Conservation (phyloP, 1,140 invertebrate genomes). For the Camponotus pennsylvanicus region DNA sequence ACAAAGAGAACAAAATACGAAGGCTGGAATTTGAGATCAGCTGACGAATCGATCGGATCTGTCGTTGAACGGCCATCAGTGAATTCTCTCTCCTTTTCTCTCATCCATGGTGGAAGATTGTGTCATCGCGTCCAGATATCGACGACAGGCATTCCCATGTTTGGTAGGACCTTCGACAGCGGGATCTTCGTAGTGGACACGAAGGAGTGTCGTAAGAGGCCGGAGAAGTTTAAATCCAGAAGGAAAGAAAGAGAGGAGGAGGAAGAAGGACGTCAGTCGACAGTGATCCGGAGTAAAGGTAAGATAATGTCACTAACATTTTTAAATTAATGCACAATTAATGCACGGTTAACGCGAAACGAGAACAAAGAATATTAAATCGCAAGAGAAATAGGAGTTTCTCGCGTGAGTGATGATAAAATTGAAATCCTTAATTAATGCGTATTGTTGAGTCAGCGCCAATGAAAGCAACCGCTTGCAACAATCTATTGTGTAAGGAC, state of each 20-base stretch:
- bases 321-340: constrained; percentile 23
- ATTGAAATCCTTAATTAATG: constrained; percentile 11
- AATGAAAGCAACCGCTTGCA: constrained; percentile 36
- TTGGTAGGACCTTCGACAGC: constrained; percentile 49
- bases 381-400: neutral
- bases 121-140: constrained; percentile 54
- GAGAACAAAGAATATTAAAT: no score
- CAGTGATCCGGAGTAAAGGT: constrained; percentile 3
- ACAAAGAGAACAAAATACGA: constrained; percentile 30
- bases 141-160: constrained; percentile 65
- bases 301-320: constrained; percentile 34
- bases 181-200: neutral
- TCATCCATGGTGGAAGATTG: constrained; percentile 38
- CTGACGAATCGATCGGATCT: neutral
- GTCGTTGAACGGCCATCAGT: constrained; percentile 11
- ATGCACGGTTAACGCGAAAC: constrained; percentile 17
- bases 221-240: neutral
- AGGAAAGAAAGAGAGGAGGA: neutral
- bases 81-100: neutral
- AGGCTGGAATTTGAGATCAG: neutral
- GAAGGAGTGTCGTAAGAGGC: neutral
- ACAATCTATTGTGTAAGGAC: neutral
- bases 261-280: neutral
- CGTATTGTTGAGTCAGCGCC: constrained; percentile 27
- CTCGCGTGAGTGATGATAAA: neutral